Percentiles rank a stretch among this genome's conserved stretches.
Evolutionary conservation across 1,140 invertebrate species (phyloP).

Genomic region (Diabrotica virgifera): DNA sequence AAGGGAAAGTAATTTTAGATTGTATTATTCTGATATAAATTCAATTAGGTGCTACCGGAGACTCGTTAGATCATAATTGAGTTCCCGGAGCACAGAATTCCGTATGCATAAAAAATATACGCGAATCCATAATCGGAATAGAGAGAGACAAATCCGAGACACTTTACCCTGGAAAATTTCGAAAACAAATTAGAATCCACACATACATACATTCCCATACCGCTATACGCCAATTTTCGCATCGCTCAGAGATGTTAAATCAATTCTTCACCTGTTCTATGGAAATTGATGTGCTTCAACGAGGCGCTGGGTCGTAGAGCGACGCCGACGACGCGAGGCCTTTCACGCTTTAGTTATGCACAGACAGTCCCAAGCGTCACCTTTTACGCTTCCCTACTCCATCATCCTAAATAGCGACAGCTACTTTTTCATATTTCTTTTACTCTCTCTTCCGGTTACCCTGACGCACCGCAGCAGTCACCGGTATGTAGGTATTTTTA

Average conservation of each 20-base stretch:
- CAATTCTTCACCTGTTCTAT: constrained; percentile 37
- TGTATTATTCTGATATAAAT: too few relatives aligned
- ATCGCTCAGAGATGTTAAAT: constrained; percentile 27
- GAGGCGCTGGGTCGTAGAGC: constrained; percentile 23
- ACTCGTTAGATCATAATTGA: too few relatives aligned
- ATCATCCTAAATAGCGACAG: constrained; percentile 38
- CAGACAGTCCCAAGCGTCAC: constrained; percentile 38
- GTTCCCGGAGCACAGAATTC: background rate
- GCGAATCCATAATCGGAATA: background rate
- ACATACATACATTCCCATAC: background rate
- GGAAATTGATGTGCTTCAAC: constrained; percentile 35
- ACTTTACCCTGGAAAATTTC: background rate
- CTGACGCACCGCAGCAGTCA: background rate
- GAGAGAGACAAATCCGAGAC: background rate
- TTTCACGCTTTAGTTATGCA: constrained; percentile 38
- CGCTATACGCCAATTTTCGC: constrained; percentile 13
- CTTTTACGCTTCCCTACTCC: constrained; percentile 36
- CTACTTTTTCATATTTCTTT: constrained; percentile 29
- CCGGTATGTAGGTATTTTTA: background rate
- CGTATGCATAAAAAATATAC: background rate
- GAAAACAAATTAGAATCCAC: constrained; percentile 16
- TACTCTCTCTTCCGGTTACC: background rate
- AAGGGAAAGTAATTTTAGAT: too few relatives aligned
- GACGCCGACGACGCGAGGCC: constrained; percentile 7
- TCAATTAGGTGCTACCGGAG: too few relatives aligned